Percentiles rank a stretch among this genome's conserved stretches.
phyloP scores from a whole-genome alignment of 2,888 invertebrate species.

The Erebia ligea region DNA sequence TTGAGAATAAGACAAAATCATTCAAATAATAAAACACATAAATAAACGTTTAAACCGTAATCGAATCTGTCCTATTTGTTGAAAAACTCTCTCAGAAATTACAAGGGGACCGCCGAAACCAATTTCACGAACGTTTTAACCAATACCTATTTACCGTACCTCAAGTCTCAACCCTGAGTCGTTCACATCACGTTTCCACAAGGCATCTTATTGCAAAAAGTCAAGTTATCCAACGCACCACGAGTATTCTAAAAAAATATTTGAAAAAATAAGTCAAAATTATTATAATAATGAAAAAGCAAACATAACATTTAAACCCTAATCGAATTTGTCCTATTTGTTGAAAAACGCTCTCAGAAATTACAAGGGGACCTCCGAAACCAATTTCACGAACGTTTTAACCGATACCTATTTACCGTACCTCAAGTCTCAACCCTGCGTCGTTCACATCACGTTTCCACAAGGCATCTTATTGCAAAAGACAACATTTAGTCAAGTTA shows the following conservation, averaged over 20 bases:
- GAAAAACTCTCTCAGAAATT: constrained; percentile 8
- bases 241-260: too few species aligned
- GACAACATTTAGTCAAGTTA: constrained; percentile 51
- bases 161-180: constrained; percentile 33
- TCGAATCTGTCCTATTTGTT: constrained; percentile 14
- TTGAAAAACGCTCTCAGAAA: constrained; percentile 5
- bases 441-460: constrained; percentile 70
- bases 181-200: constrained; percentile 71
- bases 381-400: constrained; percentile 20
- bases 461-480: constrained; percentile 67
- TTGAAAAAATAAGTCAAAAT: too few species aligned
- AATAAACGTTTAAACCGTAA: not conserved
- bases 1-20: too few species aligned
- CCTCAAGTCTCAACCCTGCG: constrained; percentile 17
- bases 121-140: constrained; percentile 19
- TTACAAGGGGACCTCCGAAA: constrained; percentile 14
- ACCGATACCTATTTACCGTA: constrained; percentile 19
- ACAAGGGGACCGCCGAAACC: constrained; percentile 14
- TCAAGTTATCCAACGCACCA: too few species aligned
- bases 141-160: constrained; percentile 20
- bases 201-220: constrained; percentile 64
- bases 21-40: not conserved
- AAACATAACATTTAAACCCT: not conserved
- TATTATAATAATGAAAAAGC: not conserved
- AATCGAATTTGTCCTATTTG: constrained; percentile 17